Evolutionary conservation across 2,797 vertebrate genomes (phyloP), one percentile per base, ranked within the genome.

Genomic region (Kryptolebias ocellatus): DNA sequence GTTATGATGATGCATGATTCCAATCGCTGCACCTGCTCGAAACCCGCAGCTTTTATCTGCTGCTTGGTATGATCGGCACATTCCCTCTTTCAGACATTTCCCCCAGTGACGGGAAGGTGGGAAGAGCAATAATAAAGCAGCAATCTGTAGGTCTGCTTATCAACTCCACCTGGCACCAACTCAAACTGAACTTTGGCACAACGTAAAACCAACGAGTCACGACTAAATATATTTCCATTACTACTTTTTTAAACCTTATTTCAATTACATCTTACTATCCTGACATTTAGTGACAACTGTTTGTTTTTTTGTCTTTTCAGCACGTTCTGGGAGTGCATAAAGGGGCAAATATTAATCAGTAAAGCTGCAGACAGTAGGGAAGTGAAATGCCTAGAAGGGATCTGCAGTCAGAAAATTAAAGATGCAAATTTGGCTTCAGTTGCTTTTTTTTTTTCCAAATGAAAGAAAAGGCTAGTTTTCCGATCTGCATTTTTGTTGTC

Each of bases 1-100:
- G 51, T 80, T 76, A 70, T 76, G 45, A 44, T 70, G 80, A 87
- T 83, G 70, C 78, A 61, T 57, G 63, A 80, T 63, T 86, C 55
- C 70, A 72, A 42, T 75, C 68, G 65, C 69, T 74, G 70, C 80
- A 80, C 70, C 65, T 76, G 78, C 67, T 73, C 28, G 2, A 4
- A 60, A 64, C 79, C 67, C 7, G 4, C 12, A 20, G 72, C 79
- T 76, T 78, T 75, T 79, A 83, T 76, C 78, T 83, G 78, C 72
- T 86, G 50, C 79, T 89, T 74, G 53, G 67, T 79, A 84, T 80
- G 75, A 61, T 65, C 47, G 60, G 80, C 81, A 78, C 84, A 87
- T 58, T 60, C 47, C 39, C 39, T 67, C 18, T 62, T 78, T 64
- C 79, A 76, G 44, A 53, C 54, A 39, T 72, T 24, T 10, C 54